Percentiles rank a stretch among this genome's conserved stretches.
These are phyloP conservation scores for Tinamus major DNA, from an alignment of 2,797 vertebrate genomes.

Conservation along the genomic window DNA sequence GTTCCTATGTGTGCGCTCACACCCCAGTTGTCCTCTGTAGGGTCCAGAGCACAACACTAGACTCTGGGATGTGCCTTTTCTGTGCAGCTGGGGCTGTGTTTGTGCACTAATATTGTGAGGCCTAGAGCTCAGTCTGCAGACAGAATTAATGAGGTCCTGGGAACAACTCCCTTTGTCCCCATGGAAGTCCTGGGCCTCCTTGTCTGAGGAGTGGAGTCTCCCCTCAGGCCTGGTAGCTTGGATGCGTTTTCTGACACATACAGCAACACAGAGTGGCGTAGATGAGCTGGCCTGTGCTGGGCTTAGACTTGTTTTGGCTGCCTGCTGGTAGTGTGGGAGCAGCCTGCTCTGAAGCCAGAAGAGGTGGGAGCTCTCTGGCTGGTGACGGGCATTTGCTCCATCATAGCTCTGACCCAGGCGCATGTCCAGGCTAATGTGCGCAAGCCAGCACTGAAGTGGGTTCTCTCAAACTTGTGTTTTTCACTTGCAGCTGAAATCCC, in stretches of 20 bases:
- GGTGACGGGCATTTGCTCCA: not conserved
- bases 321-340: not conserved
- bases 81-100: not conserved
- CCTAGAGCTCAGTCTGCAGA: not conserved
- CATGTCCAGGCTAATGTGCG: accelerated
- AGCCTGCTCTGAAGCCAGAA: not conserved
- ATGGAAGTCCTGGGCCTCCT: not conserved
- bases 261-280: not conserved
- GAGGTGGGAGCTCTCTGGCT: not conserved
- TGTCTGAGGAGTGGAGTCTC: not conserved
- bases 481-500: slow-evolving; percentile 90
- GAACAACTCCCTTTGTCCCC: not conserved
- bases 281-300: not conserved
- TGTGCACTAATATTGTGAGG: not conserved
- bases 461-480: not conserved
- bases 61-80: not conserved
- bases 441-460: not conserved
- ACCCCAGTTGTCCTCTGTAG: accelerated
- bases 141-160: not conserved
- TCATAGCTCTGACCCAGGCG: not conserved
- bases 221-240: not conserved
- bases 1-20: not conserved
- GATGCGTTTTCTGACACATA: not conserved
- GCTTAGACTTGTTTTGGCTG: not conserved
- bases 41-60: not conserved